Percentiles rank a stretch among this genome's conserved stretches.
Conservation (phyloP, 1,140 invertebrate species). For the Pseudomyrmex concolor region DNA sequence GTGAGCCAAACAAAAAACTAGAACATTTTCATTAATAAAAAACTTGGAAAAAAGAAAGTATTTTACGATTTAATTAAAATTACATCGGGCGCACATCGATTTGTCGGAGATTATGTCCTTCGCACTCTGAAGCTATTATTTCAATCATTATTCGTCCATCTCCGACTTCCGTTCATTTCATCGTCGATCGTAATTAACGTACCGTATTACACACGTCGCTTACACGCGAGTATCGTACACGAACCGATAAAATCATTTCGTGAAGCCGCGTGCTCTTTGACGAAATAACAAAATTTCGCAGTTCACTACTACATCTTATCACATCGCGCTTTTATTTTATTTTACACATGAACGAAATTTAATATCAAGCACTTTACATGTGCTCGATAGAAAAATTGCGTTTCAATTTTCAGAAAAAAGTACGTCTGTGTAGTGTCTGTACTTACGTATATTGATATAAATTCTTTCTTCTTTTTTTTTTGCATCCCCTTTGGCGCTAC, state of each 20-base stretch:
- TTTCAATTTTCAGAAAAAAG: no score
- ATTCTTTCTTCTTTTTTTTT: no score
- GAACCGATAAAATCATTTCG: constrained; percentile 36
- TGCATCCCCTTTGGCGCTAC: no score
- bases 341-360: constrained; percentile 53
- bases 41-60: no score
- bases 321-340: constrained; percentile 59
- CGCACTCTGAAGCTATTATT: constrained; percentile 51
- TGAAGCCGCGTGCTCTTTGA: constrained; percentile 35
- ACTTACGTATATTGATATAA: no score
- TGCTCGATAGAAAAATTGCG: background rate
- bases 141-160: constrained; percentile 35
- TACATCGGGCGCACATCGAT: background rate
- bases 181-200: constrained; percentile 8
- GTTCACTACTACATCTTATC: constrained; percentile 65
- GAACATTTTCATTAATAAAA: no score
- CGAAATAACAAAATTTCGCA: constrained; percentile 67
- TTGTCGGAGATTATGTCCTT: background rate
- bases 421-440: no score
- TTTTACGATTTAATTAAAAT: background rate
- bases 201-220: constrained; percentile 21
- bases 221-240: constrained; percentile 39
- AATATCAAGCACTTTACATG: background rate
- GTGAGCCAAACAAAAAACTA: no score
- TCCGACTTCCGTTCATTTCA: constrained; percentile 37